Evolutionary conservation across 2,113 vertebrate genomes (phyloP).

Genomic region (Scalopus aquaticus): DNA sequence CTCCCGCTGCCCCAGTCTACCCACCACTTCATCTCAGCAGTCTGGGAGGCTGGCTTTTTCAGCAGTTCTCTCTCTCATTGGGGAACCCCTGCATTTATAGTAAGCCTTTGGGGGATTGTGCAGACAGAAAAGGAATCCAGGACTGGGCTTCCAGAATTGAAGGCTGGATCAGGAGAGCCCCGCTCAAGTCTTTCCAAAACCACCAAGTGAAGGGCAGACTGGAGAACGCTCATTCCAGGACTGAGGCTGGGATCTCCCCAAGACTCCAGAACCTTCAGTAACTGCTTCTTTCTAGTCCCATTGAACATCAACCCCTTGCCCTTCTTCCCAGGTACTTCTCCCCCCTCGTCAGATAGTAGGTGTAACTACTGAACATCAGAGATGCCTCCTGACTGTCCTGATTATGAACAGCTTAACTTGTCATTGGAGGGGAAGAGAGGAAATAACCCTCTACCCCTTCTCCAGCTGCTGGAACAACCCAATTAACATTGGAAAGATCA

Average conservation of each 20-base stretch:
- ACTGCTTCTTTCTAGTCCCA: neutral
- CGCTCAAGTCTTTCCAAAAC: neutral
- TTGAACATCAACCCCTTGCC: neutral
- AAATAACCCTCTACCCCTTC: neutral
- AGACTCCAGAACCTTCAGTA: neutral
- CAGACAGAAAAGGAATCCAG: neutral
- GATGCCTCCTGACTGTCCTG: neutral
- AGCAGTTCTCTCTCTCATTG: neutral
- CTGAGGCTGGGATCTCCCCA: neutral
- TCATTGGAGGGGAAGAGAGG: neutral
- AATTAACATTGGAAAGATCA: neutral
- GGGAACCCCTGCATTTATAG: neutral
- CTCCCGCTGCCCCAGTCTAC: fast-evolving
- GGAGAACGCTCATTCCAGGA: neutral
- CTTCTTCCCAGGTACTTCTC: neutral
- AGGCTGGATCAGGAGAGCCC: neutral
- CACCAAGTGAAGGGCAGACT: neutral
- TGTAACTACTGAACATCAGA: neutral
- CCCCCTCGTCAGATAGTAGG: neutral
- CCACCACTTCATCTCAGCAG: neutral
- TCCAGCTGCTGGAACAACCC: neutral
- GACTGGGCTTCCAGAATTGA: neutral
- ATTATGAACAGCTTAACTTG: neutral
- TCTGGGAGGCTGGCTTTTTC: neutral
- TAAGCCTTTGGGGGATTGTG: neutral